Conservation (phyloP, 2,113 vertebrate genomes). For the Prunella himalayana region DNA sequence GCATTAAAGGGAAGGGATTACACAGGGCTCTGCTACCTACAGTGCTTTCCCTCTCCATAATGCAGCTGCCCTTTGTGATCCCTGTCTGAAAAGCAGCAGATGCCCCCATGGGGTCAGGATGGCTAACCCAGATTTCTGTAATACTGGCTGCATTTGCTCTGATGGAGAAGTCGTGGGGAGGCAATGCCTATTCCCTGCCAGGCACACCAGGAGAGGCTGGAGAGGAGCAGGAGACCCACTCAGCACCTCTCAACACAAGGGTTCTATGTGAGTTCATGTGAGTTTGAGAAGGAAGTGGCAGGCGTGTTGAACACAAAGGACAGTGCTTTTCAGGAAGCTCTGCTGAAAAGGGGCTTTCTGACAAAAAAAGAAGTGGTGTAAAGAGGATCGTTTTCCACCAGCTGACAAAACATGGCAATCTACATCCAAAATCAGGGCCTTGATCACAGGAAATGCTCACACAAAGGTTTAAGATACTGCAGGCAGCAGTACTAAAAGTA, state of each 20-base stretch:
- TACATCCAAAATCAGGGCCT: not conserved
- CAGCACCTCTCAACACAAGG: not conserved
- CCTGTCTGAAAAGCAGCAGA: constrained; percentile 19
- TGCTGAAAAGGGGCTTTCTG: not conserved
- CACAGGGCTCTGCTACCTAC: not conserved
- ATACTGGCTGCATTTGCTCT: not conserved
- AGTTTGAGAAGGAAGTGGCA: not conserved
- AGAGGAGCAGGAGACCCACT: not conserved
- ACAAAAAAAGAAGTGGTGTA: not conserved
- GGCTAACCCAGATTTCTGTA: not conserved
- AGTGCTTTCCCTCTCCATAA: not conserved
- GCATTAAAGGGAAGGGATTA: constrained; percentile 47
- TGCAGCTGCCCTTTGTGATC: constrained; percentile 11
- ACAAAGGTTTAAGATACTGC: not conserved
- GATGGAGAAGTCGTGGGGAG: not conserved
- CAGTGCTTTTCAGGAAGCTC: not conserved
- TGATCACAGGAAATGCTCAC: not conserved
- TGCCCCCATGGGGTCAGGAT: not conserved
- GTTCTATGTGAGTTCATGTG: not conserved
- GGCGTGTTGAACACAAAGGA: not conserved
- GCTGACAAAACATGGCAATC: not conserved
- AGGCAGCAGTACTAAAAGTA: not conserved
- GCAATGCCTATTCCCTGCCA: not conserved
- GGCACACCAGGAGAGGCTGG: not conserved
- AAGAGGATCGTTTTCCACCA: not conserved